Base-by-base conservation (phyloP, 2,113 vertebrate species). In the Alligator mississippiensis region DNA sequence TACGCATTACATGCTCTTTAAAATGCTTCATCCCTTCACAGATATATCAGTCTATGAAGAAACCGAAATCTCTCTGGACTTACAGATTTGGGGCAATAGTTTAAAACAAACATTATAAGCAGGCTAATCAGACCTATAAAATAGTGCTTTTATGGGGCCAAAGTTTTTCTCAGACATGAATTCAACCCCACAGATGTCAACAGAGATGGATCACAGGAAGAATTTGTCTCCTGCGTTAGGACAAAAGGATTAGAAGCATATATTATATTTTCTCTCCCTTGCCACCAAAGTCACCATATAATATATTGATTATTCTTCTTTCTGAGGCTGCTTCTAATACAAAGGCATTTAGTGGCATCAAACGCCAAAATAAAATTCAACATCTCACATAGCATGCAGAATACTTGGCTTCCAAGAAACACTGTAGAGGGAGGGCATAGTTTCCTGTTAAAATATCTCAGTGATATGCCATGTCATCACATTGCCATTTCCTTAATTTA, bases 401-500 rank as follows among this genome's bases (percentile, higher is more conserved):
- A 77, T 57, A 60, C 55, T 89, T 93, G 79, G 68, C 87, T 91
- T 96, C 92, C 84, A 96, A 96, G 84, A 89, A 96, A 76, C 18
- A 82, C 80, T 92, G 90, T 91, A 88, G 54, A 89, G 2, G 1
- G 66, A 91, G 77, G 78, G 74, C 92, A 90, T 95, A 84, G 75
- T 80, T 94, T 84, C 83, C 91, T 92, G 84, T 84, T 91, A 88
- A 90, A 96, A 94, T 90, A 96, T 78, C 88, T 93, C 85, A 68
- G 79, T 86, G 79, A 92, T 94, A 85, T 68, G 82, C 92, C 92
- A 89, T 96, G 93, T 96, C 93, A 96, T 96, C 93, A 93, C 96
- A 92, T 96, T 88, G 97, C 95, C 92, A 96, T 95, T 96, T 97
- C 96, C 95, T 97, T 97, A 96, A 94, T 97, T 97, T 95, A 97